Evolutionary conservation across 2,888 invertebrate species (phyloP).

Genomic region (Malachius bipustulatus): DNA sequence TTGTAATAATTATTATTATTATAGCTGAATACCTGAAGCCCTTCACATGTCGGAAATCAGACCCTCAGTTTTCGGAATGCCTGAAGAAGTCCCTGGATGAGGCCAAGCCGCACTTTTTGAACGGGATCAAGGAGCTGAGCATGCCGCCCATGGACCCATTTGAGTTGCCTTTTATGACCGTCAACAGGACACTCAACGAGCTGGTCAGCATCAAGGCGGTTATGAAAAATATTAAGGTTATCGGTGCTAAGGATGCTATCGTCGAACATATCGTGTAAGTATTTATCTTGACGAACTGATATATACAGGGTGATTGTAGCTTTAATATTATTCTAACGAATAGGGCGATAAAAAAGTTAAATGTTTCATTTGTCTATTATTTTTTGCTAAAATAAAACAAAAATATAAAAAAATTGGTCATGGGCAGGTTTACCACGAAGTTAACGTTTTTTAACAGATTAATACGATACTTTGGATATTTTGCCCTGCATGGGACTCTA

Average conservation of each 20-base stretch:
- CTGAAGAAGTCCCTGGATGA: slow-evolving; percentile 46
- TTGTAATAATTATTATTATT: slow-evolving; percentile 19
- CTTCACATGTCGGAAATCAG: slow-evolving; percentile 49
- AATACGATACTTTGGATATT: too few species aligned
- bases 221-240: slow-evolving; percentile 50
- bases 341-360: too few species aligned
- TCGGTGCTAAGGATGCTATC: slow-evolving; percentile 50
- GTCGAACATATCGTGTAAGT: slow-evolving; percentile 55
- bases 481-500: too few species aligned
- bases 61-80: slow-evolving; percentile 50
- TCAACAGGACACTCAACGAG: slow-evolving; percentile 52
- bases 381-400: too few species aligned
- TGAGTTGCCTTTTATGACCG: slow-evolving; percentile 50
- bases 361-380: too few species aligned
- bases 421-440: too few species aligned
- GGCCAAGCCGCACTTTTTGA: slow-evolving; percentile 43
- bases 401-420: too few species aligned
- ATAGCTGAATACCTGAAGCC: slow-evolving; percentile 52
- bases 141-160: slow-evolving; percentile 64
- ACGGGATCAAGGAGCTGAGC: slow-evolving; percentile 55
- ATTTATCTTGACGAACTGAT: too few species aligned
- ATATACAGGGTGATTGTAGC: too few species aligned
- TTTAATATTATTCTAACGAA: too few species aligned
- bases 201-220: slow-evolving; percentile 57
- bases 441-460: too few species aligned